phyloP scores from a whole-genome alignment of 2,113 vertebrate species.

The Nipponia nippon region DNA sequence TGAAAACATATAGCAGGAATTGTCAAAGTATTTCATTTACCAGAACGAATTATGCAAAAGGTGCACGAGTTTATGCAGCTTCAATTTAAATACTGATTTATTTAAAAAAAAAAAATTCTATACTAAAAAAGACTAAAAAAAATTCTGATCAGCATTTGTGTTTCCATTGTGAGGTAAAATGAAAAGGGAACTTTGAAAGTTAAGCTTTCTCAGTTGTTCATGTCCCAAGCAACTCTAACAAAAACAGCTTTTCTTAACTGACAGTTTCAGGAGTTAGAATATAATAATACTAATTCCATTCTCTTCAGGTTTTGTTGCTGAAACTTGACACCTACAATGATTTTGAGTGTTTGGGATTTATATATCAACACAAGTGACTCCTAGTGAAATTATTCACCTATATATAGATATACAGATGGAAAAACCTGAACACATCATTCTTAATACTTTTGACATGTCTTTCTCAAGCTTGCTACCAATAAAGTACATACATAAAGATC shows the following conservation, averaged over 20 bases:
- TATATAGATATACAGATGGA: neutral
- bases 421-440: neutral
- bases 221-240: neutral
- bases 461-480: neutral
- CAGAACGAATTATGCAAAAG: neutral
- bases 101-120: neutral
- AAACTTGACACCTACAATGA: neutral
- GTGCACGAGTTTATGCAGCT: neutral
- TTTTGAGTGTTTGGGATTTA: neutral
- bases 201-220: neutral
- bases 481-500: neutral
- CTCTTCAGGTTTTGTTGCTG: neutral
- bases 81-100: neutral
- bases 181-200: neutral
- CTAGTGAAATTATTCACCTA: neutral
- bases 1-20: neutral
- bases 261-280: neutral
- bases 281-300: neutral
- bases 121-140: neutral
- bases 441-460: neutral
- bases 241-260: neutral
- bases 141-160: neutral
- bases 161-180: neutral
- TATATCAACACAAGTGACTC: neutral
- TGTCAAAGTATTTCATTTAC: neutral